Evolutionary conservation across 2,888 invertebrate genomes (phyloP), one percentile per base, ranked within the genome.

Genomic region (Auanema freiburgensis): DNA sequence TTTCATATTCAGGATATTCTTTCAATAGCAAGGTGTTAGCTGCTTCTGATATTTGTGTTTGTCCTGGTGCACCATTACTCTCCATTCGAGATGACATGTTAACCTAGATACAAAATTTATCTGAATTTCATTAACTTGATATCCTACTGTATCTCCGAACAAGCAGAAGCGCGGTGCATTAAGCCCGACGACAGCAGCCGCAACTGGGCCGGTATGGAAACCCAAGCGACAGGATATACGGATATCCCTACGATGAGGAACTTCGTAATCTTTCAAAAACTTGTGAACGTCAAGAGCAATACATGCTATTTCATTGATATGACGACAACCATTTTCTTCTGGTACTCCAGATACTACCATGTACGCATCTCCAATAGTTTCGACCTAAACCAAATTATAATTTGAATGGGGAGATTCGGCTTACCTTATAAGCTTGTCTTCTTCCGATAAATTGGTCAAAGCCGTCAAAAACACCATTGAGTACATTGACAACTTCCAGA

Each of bases 111-210:
- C 16, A 50, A 18, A 23, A 24, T 18, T 23, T n/a, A 59, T 51
- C 10, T 51, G 51, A n/a, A n/a, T n/a, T 18, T n/a, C 21, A 18
- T 21, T 21, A 21, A 16, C 16, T 12, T 51, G 14, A 14, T n/a
- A 12, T 51, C 16, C 18, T 12, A 58, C 80, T 24, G 81, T 82
- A 60, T 82, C 81, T 41, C 82, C 82, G 51, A 82, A 83, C 1
- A 83, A 73, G 66, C 83, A 83, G 64, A 83, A 83, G 14, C 83
- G 64, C 18, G 83, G 83, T 41, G 83, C 83, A 53, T 80, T 80
- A 24, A 83, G 65, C 16, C 83, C 83, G n/a, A 83, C 80, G 11
- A 83, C 82, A 16, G 81, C 82, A 2, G 80, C 81, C 8, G 81
- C 81, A 10, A 80, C 80, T 1, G 74, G 72, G 1, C 74, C 79